Percentiles rank a stretch among this genome's conserved stretches.
Evolutionary conservation across 2,797 vertebrate species (phyloP).

Genomic region (Tinamus major): DNA sequence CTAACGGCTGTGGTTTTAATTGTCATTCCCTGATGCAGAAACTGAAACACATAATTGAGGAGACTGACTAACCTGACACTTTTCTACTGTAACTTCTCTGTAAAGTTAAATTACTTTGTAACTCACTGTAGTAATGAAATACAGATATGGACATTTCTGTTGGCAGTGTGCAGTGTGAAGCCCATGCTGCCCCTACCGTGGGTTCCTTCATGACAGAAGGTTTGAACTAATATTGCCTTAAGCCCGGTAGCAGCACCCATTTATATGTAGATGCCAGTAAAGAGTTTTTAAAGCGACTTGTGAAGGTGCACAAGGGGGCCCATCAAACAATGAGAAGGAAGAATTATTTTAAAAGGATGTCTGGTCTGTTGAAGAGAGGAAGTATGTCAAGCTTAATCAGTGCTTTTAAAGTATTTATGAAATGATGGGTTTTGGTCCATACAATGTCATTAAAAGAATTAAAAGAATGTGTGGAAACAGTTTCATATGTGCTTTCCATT

Average conservation of each 20-base stretch:
- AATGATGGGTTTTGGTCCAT: background rate
- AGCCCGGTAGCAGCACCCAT: background rate
- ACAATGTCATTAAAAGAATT: background rate
- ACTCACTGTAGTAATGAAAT: conserved; percentile 32
- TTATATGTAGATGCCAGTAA: background rate
- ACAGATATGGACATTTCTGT: background rate
- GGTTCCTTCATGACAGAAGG: background rate
- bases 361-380: background rate
- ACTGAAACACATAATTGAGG: conserved; percentile 31
- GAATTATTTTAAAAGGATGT: background rate
- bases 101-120: conserved; percentile 64
- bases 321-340: background rate
- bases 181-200: background rate
- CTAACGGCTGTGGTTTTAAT: background rate
- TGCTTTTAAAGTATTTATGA: background rate
- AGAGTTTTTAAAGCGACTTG: background rate
- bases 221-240: conserved; percentile 27
- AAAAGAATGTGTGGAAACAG: background rate
- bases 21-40: conserved; percentile 28
- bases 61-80: background rate
- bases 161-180: conserved; percentile 37
- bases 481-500: background rate
- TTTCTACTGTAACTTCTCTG: conserved; percentile 23
- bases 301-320: background rate
- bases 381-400: background rate